Evolutionary conservation across 64 coral and sea anemone species (phyloP), one percentile per base, ranked within the genome.

Genomic region (Stichodactyla mertensii): DNA sequence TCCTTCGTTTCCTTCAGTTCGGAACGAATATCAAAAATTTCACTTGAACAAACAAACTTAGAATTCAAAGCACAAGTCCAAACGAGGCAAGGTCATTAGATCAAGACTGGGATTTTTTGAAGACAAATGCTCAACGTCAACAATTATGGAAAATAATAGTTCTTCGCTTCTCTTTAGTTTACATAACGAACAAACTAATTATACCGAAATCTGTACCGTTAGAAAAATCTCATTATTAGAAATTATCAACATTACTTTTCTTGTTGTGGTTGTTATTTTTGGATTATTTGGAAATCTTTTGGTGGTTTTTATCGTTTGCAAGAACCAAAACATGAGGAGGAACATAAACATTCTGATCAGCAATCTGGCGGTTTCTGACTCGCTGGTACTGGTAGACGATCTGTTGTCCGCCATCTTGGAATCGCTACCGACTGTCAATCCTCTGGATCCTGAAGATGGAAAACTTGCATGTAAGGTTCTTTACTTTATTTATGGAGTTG

Each of bases 331-430:
- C 12, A 51, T 89, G 20, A 24, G 79, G 54, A 61, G 20, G 18
- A 51, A 18, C 36, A 66, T 89, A 1, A 89, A 89, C n/a, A 36
- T 83, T 6, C 20, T 89, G 23, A 89, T 89, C 36, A 14, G 62
- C 8, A 89, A 66, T 16, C 55, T 89, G 16, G 87, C 87, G 15
- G 23, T 82, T 70, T 62, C 87, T 16, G 87, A 82, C 31, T 58
- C 80, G 31, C 55, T 89, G 6, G 59, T 84, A 26, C 28, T 67
- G 7, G 12, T 84, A 23, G 45, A 64, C 8, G 54, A 57, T 36
- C 3, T 57, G 55, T 67, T 89, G 14, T 69, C 80, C 16, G 51
- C 24, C 61, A 67, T 89, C 24, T 64, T 83, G 57, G 28, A 52
- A 55, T 54, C 79, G 19, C 54, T 4, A 13, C 66, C 52, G 0